Conservation (phyloP, 2,113 vertebrate genomes). For the Centrocercus urophasianus region DNA sequence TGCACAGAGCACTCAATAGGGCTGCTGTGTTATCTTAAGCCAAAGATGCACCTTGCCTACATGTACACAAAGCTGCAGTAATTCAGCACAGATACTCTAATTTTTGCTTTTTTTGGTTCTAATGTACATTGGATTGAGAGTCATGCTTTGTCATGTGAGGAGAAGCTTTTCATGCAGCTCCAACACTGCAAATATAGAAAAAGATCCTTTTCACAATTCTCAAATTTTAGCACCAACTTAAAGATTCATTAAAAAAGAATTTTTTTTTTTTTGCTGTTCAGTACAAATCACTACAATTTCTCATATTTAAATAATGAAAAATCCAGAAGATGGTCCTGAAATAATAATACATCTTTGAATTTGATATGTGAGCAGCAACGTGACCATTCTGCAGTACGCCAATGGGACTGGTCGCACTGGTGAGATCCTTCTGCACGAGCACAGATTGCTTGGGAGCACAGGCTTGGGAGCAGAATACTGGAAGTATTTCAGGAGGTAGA, state of each 20-base stretch:
- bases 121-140: neutral
- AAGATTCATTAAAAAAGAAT: neutral
- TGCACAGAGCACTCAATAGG: neutral
- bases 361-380: neutral
- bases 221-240: neutral
- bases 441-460: neutral
- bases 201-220: neutral
- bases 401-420: neutral
- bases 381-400: neutral
- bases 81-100: neutral
- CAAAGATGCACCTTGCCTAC: neutral
- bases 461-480: neutral
- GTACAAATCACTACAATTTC: neutral
- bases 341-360: neutral
- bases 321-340: neutral
- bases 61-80: neutral
- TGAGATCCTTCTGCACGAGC: neutral
- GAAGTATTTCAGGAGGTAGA: neutral
- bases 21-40: neutral
- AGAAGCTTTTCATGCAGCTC: neutral
- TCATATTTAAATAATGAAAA: neutral
- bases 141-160: too few species aligned
- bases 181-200: neutral
- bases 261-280: neutral
- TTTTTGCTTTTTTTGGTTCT: neutral